phyloP scores from a whole-genome alignment of 2,113 vertebrate species.

The Sapayoa aenigma region DNA sequence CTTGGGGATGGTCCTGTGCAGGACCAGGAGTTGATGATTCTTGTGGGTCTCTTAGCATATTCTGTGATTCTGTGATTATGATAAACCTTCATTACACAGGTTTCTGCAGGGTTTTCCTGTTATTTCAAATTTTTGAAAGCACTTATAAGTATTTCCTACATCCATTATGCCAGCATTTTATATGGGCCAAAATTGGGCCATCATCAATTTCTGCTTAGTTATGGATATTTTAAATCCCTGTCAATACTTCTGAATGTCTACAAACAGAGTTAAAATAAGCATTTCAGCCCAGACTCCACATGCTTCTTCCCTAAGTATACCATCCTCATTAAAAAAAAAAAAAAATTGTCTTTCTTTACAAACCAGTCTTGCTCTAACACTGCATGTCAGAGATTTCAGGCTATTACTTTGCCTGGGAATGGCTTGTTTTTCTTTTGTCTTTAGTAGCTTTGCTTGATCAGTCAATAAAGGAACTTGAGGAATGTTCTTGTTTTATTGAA shows the following conservation, averaged over 20 bases:
- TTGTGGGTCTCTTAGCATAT: too few relatives aligned
- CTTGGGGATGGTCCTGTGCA: too few relatives aligned
- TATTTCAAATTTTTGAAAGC: background rate
- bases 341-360: background rate
- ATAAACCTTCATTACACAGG: background rate
- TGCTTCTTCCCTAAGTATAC: background rate
- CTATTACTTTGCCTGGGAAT: background rate
- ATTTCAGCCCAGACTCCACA: background rate
- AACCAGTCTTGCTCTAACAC: background rate
- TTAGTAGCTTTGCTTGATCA: background rate
- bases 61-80: background rate
- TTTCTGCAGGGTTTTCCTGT: background rate
- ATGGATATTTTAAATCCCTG: background rate
- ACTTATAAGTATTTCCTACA: background rate
- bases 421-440: background rate
- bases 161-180: background rate
- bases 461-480: background rate
- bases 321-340: background rate
- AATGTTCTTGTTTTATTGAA: slow-evolving; percentile 22
- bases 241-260: background rate
- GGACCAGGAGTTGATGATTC: too few relatives aligned
- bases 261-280: background rate
- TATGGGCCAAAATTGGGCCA: background rate
- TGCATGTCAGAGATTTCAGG: background rate
- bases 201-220: background rate